phyloP scores from a whole-genome alignment of 2,888 invertebrate species.

The Malthinus flaveolus region DNA sequence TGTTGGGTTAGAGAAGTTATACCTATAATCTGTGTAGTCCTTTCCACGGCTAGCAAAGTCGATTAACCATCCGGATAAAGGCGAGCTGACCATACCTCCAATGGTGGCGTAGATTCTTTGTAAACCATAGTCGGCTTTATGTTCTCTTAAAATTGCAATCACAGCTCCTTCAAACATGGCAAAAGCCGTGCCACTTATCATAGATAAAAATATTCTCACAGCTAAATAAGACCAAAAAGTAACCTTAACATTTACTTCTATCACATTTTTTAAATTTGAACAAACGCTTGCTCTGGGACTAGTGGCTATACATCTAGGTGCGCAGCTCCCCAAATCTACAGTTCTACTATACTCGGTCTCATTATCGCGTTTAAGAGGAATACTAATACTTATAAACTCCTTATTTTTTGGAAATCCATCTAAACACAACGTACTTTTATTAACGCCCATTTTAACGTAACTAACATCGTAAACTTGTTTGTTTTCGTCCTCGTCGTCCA shows the following conservation, averaged over 20 bases:
- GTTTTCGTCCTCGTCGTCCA: conserved; percentile 39
- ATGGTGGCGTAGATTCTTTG: conserved; percentile 76
- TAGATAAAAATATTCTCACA: conserved; percentile 65
- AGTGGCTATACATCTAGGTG: conserved; percentile 63
- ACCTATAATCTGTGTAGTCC: conserved; percentile 75
- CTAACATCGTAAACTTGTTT: conserved; percentile 35
- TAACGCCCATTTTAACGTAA: conserved; percentile 32
- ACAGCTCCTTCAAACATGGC: conserved; percentile 83
- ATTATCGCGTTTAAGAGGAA: conserved; percentile 52
- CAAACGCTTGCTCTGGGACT: conserved; percentile 63
- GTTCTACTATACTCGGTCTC: conserved; percentile 49
- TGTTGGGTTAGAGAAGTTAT: no score
- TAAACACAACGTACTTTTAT: conserved; percentile 34
- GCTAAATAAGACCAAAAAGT: conserved; percentile 76
- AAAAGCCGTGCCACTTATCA: conserved; percentile 74
- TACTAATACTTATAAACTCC: conserved; percentile 51
- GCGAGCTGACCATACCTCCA: conserved; percentile 80
- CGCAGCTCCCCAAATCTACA: conserved; percentile 57
- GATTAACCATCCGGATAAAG: conserved; percentile 72
- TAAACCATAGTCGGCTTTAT: conserved; percentile 76
- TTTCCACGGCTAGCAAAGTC: conserved; percentile 73
- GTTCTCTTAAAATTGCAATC: conserved; percentile 73
- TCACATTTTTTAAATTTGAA: conserved; percentile 60
- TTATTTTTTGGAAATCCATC: conserved; percentile 51
- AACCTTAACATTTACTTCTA: conserved; percentile 65